Base-by-base conservation (phyloP, 2,797 vertebrate species). In the Allochrocebus solatus region DNA sequence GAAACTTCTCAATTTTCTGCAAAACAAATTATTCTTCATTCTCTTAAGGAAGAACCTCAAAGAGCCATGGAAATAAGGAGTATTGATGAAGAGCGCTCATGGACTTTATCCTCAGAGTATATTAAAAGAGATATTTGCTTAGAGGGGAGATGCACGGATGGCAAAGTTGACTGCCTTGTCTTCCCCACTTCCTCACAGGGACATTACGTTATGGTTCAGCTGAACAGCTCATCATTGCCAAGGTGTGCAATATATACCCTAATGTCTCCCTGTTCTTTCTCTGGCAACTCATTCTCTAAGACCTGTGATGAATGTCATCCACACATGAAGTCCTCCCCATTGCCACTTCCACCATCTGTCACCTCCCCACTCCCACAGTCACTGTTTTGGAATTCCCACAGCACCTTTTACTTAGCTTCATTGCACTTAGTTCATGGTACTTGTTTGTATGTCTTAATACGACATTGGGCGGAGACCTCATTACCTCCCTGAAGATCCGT, bases 21-120 rank as follows among this genome's bases (percentile, higher is more conserved):
- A 96, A 92, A 83, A 19, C 72, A 85, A 82, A 57, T 59, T 64
- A 76, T 22, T 84, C 21, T 88, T 92, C 33, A n/a, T 46, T 85
- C 13, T 91, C 36, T 89, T 88, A 33, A 36, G 22, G 17, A 67
- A 75, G 2, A 84, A 61, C 17, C 7, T 36, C 24, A 33, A 70
- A 83, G 46, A 80, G 12, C 26, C 64, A 48, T 17, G 36, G 74
- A 75, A 83, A 81, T 22, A 30, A 53, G 24, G 14, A 26, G 36
- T 57, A 55, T 1, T 22, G 36, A 90, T 79, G 17, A 64, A 76
- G 5, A 4, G 4, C 4, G 13, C 19, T 85, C 36, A 22, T 36
- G 28, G 41, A 79, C 74, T 83, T 93, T 84, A n/a, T 46, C 26
- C 46, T 85, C 30, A 30, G 22, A 79, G 57, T 14, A 24, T 8